phyloP scores from a whole-genome alignment of 2,113 vertebrate genomes.

The Dryoscopus gambensis region DNA sequence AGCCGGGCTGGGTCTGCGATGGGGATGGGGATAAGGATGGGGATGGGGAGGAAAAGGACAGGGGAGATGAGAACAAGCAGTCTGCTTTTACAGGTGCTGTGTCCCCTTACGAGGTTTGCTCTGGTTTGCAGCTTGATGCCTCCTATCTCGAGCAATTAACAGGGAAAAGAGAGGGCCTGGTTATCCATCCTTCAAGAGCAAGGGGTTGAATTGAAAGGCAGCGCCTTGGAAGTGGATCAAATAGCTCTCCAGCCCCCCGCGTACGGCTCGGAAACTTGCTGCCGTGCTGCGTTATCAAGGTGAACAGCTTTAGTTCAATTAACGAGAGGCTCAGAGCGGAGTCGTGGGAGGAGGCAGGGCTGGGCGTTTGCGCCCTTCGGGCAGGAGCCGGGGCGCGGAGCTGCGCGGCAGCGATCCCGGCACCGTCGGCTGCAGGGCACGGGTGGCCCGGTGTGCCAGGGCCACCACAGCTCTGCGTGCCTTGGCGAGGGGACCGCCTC shows the following conservation, averaged over 20 bases:
- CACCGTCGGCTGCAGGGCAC: neutral
- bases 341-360: slow-evolving; percentile 1
- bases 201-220: slow-evolving; percentile 60
- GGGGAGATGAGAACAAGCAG: neutral
- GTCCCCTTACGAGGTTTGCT: neutral
- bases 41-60: neutral
- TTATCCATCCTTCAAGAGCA: slow-evolving; percentile 64
- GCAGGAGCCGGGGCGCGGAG: neutral
- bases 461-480: neutral
- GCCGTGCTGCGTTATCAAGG: slow-evolving; percentile 53
- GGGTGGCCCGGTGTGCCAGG: neutral
- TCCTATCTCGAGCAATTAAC: slow-evolving; percentile 48
- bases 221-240: slow-evolving; percentile 59
- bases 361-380: slow-evolving; percentile 9
- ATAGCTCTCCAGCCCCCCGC: slow-evolving; percentile 32
- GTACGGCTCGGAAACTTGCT: slow-evolving; percentile 18
- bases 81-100: neutral
- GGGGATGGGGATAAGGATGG: neutral
- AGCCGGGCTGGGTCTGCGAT: neutral
- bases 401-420: neutral
- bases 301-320: slow-evolving; percentile 51
- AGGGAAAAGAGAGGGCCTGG: slow-evolving; percentile 58
- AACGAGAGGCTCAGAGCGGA: neutral
- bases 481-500: neutral
- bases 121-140: neutral